These are phyloP conservation scores for Napeogenes sylphis DNA, from an alignment of 2,888 invertebrate species.

Conservation along the genomic window DNA sequence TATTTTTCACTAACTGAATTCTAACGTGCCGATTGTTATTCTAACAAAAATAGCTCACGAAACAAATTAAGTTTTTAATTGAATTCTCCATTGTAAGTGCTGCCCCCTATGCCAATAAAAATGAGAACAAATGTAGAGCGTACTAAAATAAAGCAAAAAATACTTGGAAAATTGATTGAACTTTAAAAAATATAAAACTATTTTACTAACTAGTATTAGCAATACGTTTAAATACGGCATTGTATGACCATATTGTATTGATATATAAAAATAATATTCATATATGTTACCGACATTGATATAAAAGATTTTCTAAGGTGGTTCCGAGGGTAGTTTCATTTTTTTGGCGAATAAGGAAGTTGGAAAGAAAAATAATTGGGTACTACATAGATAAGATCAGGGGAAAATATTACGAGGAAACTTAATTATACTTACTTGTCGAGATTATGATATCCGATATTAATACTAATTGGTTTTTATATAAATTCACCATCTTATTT, in stretches of 20 bases:
- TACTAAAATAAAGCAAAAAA: conserved; percentile 1
- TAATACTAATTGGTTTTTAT: conserved; percentile 6
- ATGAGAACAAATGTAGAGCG: not conserved
- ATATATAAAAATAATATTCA: not conserved
- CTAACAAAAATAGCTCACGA: conserved; percentile 23
- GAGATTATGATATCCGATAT: conserved; percentile 4
- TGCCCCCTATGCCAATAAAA: conserved; percentile 12
- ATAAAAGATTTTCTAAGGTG: conserved; percentile 2
- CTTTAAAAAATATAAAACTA: not conserved
- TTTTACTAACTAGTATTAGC: not conserved
- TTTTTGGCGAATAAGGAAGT: not conserved
- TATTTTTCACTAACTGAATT: conserved; percentile 25
- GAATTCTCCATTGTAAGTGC: conserved; percentile 27
- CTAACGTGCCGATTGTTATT: conserved; percentile 14
- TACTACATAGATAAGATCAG: conserved; percentile 5
- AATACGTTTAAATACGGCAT: not conserved
- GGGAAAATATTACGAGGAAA: not conserved
- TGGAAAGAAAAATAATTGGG: conserved; percentile 5
- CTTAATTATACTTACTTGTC: conserved; percentile 6
- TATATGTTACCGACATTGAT: not conserved
- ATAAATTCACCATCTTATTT: not conserved
- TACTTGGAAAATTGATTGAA: not conserved
- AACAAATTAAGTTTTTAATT: conserved; percentile 31
- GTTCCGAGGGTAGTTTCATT: not conserved
- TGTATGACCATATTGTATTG: not conserved